Percentiles rank a stretch among this genome's conserved stretches.
These are phyloP conservation scores for Anolis sagrei DNA, from an alignment of 2,113 vertebrate genomes.

Conservation along the genomic window DNA sequence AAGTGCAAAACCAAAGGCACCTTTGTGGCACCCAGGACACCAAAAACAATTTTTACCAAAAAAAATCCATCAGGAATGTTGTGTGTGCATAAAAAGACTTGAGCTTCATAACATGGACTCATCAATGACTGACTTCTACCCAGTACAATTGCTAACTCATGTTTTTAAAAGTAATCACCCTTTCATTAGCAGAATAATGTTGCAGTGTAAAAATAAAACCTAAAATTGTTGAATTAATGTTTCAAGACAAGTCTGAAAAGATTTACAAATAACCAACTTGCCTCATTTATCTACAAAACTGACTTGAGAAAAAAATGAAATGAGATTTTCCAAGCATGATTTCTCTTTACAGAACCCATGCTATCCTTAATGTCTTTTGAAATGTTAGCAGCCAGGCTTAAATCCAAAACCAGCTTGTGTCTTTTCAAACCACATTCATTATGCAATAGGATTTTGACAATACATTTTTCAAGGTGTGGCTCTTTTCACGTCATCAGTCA, in stretches of 20 bases:
- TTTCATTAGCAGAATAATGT: background rate
- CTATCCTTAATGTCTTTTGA: background rate
- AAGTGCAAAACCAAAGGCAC: too few relatives aligned
- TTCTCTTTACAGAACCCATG: background rate
- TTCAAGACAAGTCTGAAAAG: background rate
- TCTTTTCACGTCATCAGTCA: slow-evolving; percentile 44
- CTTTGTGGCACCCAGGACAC: too few relatives aligned
- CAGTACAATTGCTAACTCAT: too few relatives aligned
- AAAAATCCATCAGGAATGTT: too few relatives aligned
- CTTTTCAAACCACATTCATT: background rate
- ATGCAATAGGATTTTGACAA: background rate
- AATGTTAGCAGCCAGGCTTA: background rate
- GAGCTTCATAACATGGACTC: too few relatives aligned
- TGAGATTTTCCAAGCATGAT: background rate
- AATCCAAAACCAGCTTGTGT: slow-evolving; percentile 7
- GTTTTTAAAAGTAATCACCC: too few relatives aligned
- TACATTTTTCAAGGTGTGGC: slow-evolving; percentile 35
- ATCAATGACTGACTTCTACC: too few relatives aligned
- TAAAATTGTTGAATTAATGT: background rate
- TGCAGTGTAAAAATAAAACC: background rate
- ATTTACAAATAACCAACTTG: background rate
- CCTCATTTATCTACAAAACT: background rate
- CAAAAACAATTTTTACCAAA: too few relatives aligned
- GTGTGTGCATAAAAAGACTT: too few relatives aligned
- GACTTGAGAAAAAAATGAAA: slow-evolving; percentile 17